These are phyloP conservation scores for Bradypus variegatus DNA, from an alignment of 2,797 vertebrate genomes.

Conservation along the genomic window DNA sequence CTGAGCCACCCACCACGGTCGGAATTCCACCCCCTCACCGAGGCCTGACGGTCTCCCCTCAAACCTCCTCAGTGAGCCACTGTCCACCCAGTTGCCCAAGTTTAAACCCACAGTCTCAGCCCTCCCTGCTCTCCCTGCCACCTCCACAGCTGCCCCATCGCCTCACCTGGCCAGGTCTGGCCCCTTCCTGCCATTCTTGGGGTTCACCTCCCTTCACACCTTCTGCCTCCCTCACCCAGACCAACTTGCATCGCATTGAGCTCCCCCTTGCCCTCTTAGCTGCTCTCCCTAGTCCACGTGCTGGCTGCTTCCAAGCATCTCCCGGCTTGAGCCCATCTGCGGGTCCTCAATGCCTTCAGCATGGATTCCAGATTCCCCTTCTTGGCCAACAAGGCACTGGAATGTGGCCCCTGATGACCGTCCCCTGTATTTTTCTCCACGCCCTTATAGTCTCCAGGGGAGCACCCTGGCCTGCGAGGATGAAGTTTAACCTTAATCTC, in stretches of 20 bases:
- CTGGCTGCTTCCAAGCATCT: not conserved
- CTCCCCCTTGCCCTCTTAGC: not conserved
- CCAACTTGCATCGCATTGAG: not conserved
- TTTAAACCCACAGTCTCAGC: not conserved
- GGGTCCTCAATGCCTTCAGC: not conserved
- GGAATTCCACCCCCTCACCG: not conserved
- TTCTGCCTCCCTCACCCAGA: too few species aligned
- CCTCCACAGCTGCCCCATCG: not conserved
- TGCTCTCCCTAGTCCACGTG: not conserved
- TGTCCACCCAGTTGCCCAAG: not conserved
- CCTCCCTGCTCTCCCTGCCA: accelerated
- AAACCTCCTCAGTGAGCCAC: accelerated
- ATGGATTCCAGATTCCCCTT: not conserved
- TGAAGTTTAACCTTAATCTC: not conserved
- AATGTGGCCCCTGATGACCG: not conserved
- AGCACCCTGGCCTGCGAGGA: not conserved
- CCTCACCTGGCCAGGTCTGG: not conserved
- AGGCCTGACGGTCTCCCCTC: not conserved
- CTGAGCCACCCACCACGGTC: not conserved
- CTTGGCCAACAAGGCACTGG: not conserved
- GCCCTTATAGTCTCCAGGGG: not conserved
- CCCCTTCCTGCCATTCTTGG: not conserved
- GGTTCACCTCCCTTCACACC: too few species aligned
- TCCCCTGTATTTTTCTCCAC: too few species aligned
- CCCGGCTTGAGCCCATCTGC: not conserved